Percentiles rank a stretch among this genome's conserved stretches.
These are phyloP conservation scores for Phytoseiulus persimilis DNA, from an alignment of 2,888 invertebrate species.

Conservation along the genomic window DNA sequence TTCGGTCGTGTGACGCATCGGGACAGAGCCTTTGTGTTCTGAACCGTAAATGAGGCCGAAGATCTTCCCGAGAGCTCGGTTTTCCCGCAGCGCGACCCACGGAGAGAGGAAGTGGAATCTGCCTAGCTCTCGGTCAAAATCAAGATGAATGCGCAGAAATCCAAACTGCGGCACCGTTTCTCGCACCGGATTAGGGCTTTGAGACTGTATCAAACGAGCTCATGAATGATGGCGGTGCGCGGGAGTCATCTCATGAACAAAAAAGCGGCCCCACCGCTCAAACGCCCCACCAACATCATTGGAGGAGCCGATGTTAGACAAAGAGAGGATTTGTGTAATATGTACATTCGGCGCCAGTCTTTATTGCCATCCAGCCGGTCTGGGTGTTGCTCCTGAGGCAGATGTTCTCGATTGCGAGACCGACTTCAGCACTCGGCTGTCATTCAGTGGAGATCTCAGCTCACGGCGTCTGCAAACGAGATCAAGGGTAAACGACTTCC, in stretches of 20 bases:
- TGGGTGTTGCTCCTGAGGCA: not conserved
- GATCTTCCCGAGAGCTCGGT: not conserved
- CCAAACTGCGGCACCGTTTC: not conserved
- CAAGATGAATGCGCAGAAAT: not conserved
- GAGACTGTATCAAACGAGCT: not conserved
- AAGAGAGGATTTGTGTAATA: not conserved
- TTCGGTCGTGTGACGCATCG: not conserved
- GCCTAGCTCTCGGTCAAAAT: not conserved
- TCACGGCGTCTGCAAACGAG: not conserved
- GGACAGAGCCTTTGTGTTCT: not conserved
- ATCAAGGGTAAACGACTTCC: not conserved
- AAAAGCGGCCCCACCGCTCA: not conserved
- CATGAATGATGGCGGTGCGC: not conserved
- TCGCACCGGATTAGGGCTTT: not conserved
- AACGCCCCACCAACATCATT: not conserved
- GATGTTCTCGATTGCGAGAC: not conserved
- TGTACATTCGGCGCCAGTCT: not conserved
- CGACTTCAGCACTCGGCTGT: not conserved
- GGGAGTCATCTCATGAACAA: too few relatives aligned
- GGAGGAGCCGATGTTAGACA: not conserved
- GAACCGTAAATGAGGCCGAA: not conserved
- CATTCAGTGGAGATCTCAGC: not conserved
- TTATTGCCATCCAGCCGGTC: not conserved
- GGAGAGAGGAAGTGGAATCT: not conserved
- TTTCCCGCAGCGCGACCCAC: too few relatives aligned